Percentiles rank a stretch among this genome's conserved stretches.
These are phyloP conservation scores for Antheraea assamensis DNA, from an alignment of 2,888 invertebrate genomes.

Conservation along the genomic window DNA sequence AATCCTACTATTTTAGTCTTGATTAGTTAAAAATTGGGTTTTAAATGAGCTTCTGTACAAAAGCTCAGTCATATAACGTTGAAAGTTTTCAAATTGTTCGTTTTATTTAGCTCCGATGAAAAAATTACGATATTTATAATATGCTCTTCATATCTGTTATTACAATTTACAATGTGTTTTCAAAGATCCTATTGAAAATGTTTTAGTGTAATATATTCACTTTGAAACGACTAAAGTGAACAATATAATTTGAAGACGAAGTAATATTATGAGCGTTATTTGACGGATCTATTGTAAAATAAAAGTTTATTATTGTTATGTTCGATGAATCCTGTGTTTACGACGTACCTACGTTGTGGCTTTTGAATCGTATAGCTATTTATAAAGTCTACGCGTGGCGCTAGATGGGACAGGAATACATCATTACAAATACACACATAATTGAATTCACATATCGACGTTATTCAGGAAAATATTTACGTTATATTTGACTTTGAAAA, in stretches of 20 bases:
- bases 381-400: conserved; percentile 14
- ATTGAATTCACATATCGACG: neutral
- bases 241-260: conserved; percentile 11
- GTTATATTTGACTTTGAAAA: conserved; percentile 3
- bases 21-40: too few relatives aligned
- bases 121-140: too few relatives aligned
- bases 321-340: conserved; percentile 17
- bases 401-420: conserved; percentile 13
- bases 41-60: too few relatives aligned
- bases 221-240: conserved; percentile 5
- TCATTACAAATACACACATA: conserved; percentile 4
- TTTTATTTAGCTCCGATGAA: too few relatives aligned
- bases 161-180: too few relatives aligned
- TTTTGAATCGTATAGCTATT: conserved; percentile 10
- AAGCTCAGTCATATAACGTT: too few relatives aligned
- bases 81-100: too few relatives aligned
- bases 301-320: conserved; percentile 18
- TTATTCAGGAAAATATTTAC: neutral
- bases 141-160: too few relatives aligned
- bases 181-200: too few relatives aligned
- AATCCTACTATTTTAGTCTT: too few relatives aligned
- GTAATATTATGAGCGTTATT: conserved; percentile 12
- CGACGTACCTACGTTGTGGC: neutral
- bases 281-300: conserved; percentile 20
- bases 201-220: neutral